Base-by-base conservation (phyloP, 2,888 invertebrate genomes). In the Furcula furcula region DNA sequence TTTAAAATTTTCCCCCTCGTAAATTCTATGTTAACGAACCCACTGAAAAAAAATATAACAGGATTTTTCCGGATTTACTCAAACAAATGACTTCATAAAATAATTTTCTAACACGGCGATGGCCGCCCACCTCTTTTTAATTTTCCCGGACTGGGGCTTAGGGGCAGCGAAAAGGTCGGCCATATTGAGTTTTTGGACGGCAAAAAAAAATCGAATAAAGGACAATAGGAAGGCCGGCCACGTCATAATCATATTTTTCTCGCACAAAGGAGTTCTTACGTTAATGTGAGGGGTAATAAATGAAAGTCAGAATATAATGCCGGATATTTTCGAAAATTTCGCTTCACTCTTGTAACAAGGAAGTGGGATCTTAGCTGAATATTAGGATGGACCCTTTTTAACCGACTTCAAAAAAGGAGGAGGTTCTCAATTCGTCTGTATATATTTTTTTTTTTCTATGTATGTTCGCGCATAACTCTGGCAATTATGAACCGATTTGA, bases 161-260 rank as follows among this genome's bases (percentile, higher is more conserved):
- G 45, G 33, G 50, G 43, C 55, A 52, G 46, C 56, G 48, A 66
- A 73, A 71, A 70, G 63, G 65, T 42, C 64, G 35, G 55, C 68
- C 76, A 75, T 80, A 79, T 77, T 75, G 69, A 64, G 55, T 67
- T 74, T 79, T 73, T 58, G 58, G 53, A 47, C 26, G 44, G 6
- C 16, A 65, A 54, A 61, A 72, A n/a, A 77, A 83, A 81, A 82
- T 76, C 79, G 72, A 77, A 76, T 76, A 80, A 78, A 76, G 83
- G 75, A 85, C 86, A 85, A 86, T 78, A 69, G 81, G 63, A 68
- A 63, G 81, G 72, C 55, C 73, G 75, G 70, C 70, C 67, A 69
- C 63, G 81, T 76, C 82, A 81, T 86, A 84, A 82, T 85, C 84
- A 84, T 86, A 85, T 86, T 86, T 86, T 85, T 77, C 70, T 65